These are phyloP conservation scores for Drosophila nr. medialis DNA, from an alignment of 2,888 invertebrate species.

Conservation along the genomic window DNA sequence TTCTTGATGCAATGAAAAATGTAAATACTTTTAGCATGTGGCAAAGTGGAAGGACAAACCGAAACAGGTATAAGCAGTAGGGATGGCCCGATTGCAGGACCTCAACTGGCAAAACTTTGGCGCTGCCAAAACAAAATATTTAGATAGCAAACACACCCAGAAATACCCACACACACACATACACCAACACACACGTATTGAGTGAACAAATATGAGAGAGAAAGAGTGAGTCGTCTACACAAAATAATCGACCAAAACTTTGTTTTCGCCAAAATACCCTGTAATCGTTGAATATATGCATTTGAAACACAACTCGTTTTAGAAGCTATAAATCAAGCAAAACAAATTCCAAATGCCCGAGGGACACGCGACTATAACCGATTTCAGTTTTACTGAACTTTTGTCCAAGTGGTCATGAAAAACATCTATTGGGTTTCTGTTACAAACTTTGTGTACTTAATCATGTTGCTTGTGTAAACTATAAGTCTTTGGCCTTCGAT, in stretches of 20 bases:
- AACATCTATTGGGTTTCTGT: conserved; percentile 8
- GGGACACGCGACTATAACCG: conserved; percentile 12
- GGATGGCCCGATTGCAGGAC: conserved; percentile 41
- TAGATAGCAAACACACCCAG: conserved; percentile 64
- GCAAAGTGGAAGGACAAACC: conserved; percentile 54
- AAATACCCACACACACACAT: conserved; percentile 23
- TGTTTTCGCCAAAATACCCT: conserved; percentile 46
- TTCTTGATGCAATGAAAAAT: conserved; percentile 65
- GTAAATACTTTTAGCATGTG: conserved; percentile 76
- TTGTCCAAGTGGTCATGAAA: conserved; percentile 13
- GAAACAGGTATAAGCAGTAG: conserved; percentile 19
- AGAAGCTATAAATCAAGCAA: conserved; percentile 44
- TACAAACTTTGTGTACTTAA: conserved; percentile 19
- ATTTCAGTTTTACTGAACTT: conserved; percentile 28
- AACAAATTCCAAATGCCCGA: conserved; percentile 34
- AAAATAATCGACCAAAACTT: conserved; percentile 42
- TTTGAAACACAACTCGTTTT: conserved; percentile 17
- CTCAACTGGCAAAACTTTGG: conserved; percentile 60
- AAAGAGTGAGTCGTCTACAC: conserved; percentile 1
- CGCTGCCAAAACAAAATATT: conserved; percentile 74
- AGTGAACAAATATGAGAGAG: conserved; percentile 2
- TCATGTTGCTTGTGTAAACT: conserved; percentile 4
- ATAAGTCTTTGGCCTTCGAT: not conserved
- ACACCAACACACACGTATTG: conserved; percentile 10
- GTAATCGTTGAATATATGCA: conserved; percentile 33